These are phyloP conservation scores for Pholis gunnellus DNA, from an alignment of 2,113 vertebrate species.

Conservation along the genomic window DNA sequence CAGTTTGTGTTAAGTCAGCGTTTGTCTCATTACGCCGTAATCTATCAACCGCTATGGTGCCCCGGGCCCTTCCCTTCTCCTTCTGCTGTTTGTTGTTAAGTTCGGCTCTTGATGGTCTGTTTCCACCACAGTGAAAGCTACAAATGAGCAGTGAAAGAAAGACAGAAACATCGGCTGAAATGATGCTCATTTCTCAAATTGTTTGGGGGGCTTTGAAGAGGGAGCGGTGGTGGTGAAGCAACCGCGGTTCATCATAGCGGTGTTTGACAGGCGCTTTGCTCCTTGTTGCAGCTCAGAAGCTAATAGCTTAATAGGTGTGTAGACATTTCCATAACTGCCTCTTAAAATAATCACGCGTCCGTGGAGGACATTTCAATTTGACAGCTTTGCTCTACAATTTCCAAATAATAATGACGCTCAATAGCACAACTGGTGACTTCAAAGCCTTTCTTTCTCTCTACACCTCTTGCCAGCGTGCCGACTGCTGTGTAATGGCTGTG, in stretches of 20 bases:
- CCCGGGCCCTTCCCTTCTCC: slow-evolving; percentile 83
- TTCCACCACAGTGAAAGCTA: slow-evolving; percentile 88
- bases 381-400: slow-evolving; percentile 13
- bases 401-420: slow-evolving; percentile 7
- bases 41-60: slow-evolving; percentile 75
- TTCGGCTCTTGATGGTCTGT: slow-evolving; percentile 93
- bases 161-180: slow-evolving; percentile 80
- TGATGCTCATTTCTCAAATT: slow-evolving; percentile 82
- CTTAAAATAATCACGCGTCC: slow-evolving; percentile 27
- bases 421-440: not conserved
- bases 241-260: slow-evolving; percentile 46
- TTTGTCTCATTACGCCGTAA: slow-evolving; percentile 77
- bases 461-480: slow-evolving; percentile 47
- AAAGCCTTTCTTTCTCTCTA: slow-evolving; percentile 42
- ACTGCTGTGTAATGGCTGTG: slow-evolving; percentile 79
- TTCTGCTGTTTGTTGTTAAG: slow-evolving; percentile 81
- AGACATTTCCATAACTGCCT: slow-evolving; percentile 41
- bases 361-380: not conserved
- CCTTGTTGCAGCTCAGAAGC: slow-evolving; percentile 50
- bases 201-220: slow-evolving; percentile 67
- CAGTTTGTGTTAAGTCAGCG: slow-evolving; percentile 77
- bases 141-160: slow-evolving; percentile 78
- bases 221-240: slow-evolving; percentile 46
- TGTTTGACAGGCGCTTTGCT: slow-evolving; percentile 65
- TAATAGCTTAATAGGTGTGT: slow-evolving; percentile 62